These are phyloP conservation scores for Agrotis exclamationis DNA, from an alignment of 2,888 invertebrate species.

Conservation along the genomic window DNA sequence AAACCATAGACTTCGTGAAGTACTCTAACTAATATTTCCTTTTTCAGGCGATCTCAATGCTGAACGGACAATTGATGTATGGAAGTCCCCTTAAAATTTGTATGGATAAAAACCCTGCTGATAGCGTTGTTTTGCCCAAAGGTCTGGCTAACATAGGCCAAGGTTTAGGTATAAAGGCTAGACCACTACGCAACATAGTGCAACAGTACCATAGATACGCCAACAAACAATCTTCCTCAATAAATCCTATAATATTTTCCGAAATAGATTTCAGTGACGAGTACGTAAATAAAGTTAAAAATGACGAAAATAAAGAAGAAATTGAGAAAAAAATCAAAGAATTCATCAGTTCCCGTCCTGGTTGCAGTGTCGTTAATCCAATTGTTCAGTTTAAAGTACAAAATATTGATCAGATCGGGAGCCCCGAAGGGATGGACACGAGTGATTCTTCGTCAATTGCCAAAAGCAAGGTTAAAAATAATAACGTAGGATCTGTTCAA, in stretches of 20 bases:
- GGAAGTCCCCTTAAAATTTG: slow-evolving; percentile 74
- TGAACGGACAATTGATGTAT: slow-evolving; percentile 77
- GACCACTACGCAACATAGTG: slow-evolving; percentile 75
- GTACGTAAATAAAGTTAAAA: not conserved
- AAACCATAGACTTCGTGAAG: not conserved
- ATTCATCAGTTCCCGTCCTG: slow-evolving; percentile 15
- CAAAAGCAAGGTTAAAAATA: not conserved
- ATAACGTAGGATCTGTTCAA: slow-evolving; percentile 8
- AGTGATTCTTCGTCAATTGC: not conserved
- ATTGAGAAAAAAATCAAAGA: slow-evolving; percentile 24
- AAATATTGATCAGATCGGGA: slow-evolving; percentile 40
- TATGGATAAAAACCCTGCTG: slow-evolving; percentile 68
- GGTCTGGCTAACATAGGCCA: slow-evolving; percentile 76
- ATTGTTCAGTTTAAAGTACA: slow-evolving; percentile 8
- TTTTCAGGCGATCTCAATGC: slow-evolving; percentile 85
- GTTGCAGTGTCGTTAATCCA: slow-evolving; percentile 13
- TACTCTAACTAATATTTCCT: slow-evolving; percentile 9
- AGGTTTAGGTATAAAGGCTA: slow-evolving; percentile 78
- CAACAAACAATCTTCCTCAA: slow-evolving; percentile 61
- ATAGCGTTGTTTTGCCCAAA: slow-evolving; percentile 76
- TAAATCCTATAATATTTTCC: slow-evolving; percentile 66
- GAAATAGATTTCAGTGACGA: slow-evolving; percentile 22
- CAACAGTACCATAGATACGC: slow-evolving; percentile 76
- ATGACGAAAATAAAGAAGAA: slow-evolving; percentile 11
- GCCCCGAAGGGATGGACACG: not conserved